Evolutionary conservation across 2,888 invertebrate species (phyloP), one percentile per base, ranked within the genome.

Genomic region (Diogma glabrata): DNA sequence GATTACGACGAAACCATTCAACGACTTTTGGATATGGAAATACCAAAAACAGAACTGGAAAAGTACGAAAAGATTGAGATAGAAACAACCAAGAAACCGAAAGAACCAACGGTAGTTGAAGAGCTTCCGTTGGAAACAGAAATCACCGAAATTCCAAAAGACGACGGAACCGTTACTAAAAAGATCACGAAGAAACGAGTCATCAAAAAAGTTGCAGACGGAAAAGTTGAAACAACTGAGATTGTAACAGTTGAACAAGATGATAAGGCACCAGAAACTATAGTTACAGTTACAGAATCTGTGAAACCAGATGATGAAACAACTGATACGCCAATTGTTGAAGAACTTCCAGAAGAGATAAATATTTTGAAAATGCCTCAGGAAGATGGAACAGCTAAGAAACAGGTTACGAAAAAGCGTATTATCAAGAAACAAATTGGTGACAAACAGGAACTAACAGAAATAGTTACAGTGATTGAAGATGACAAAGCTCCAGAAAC

Each of bases 231-330:
- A 57, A 59, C 66, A n/a, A 70, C 67, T 2, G 64, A 67, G 59
- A 66, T 70, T 49, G 57, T 65, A n/a, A 68, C 67, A 4, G 61
- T 67, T 19, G 61, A 62, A 54, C 64, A 68, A 58, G 70, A 67
- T 55, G 67, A 62, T 9, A 60, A 66, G 51, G 57, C 63, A 53
- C 70, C 70, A 7, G 67, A 63, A 9, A 64, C 62, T 1, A n/a
- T n/a, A n/a, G 56, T 60, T 2, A 57, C 60, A 4, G 63, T 63
- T 53, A 58, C 64, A 4, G 63, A 68, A 58, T 49, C 63, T 59
- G 48, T 59, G 52, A 57, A 58, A 14, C 65, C 62, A 1, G 56
- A 58, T 26, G 57, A 62, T 54, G 53, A 53, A 6, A 53, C 56
- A 20, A 49, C 51, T 7, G 49, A n/a, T n/a, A n/a, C n/a, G n/a